phyloP scores from a whole-genome alignment of 2,113 vertebrate genomes.

The Platanista minor region DNA sequence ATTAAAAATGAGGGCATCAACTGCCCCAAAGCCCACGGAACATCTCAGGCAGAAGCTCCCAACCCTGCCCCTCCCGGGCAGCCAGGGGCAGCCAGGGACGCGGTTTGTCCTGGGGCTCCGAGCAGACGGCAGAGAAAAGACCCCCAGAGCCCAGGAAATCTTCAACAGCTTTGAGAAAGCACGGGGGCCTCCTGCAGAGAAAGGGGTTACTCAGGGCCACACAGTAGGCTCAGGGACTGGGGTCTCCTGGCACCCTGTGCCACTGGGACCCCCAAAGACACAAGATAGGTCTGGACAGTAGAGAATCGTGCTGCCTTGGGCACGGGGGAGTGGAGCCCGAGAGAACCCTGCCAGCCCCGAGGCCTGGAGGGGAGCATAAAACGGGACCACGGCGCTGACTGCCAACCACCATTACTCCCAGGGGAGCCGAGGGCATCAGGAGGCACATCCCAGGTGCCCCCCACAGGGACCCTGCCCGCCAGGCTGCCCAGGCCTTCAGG shows the following conservation, averaged over 20 bases:
- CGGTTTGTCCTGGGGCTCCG: neutral
- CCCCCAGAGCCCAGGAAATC: neutral
- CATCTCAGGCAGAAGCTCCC: neutral
- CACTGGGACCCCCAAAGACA: neutral
- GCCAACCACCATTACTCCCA: neutral
- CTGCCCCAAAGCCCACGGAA: neutral
- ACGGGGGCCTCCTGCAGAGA: neutral
- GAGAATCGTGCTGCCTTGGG: neutral
- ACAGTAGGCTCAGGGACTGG: neutral
- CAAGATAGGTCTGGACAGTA: neutral
- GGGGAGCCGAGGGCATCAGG: neutral
- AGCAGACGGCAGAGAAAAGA: neutral
- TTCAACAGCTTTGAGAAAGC: neutral
- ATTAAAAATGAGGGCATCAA: neutral
- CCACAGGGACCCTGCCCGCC: rapidly evolving
- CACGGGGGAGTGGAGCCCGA: neutral
- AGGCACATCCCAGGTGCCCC: neutral
- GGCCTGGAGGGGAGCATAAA: neutral
- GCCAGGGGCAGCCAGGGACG: neutral
- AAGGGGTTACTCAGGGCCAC: neutral
- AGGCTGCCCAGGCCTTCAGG: neutral
- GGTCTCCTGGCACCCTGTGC: too few species aligned
- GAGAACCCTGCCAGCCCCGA: neutral
- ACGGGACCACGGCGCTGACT: too few species aligned
- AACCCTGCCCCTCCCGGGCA: rapidly evolving